Evolutionary conservation across 2,888 invertebrate genomes (phyloP), one percentile per base, ranked within the genome.

Genomic region (Ryuthela nishihirai): DNA sequence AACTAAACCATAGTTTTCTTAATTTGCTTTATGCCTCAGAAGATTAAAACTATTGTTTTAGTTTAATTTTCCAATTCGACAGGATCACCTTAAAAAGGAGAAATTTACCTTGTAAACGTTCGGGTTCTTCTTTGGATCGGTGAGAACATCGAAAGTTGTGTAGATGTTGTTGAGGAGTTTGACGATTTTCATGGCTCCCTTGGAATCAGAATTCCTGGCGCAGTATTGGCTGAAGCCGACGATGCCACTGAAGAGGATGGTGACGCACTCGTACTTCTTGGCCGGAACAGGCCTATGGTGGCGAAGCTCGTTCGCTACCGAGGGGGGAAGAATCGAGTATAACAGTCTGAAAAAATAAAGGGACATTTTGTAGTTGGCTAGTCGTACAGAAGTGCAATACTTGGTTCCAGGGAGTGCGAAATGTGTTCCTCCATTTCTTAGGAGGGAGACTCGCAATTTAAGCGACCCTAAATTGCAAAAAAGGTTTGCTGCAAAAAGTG

Each of bases 111-210:
- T 95, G 73, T 93, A 95, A 46, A 94, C 90, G 73, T 94, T 89
- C 32, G 92, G 88, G 76, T 94, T 93, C 68, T 85, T 84, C 72
- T 87, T 88, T 4, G 91, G 89, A 75, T 94, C 93, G 9, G 94
- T 91, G 36, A 95, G 80, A 35, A 87, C 90, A 76, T 95, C 95
- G 71, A 94, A 94, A 3, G 91, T 87, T 0, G 92, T 94, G 74
- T 95, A 95, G 64, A 95, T 80, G 72, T 88, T 85, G 74, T 95
- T 95, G 43, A 95, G 82, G 83, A 94, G 87, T 74, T 87, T 83
- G 7, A 95, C 94, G 65, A 95, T 94, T 78, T 92, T 92, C 90
- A 94, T 94, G 39, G 93, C 94, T 0, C 93, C 93, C 67, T 84
- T 84, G 5, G 91, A 87, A 74, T 94, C 94, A 0, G 93, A 88